Conservation (phyloP, 1,140 invertebrate species). For the Eueides isabella region DNA sequence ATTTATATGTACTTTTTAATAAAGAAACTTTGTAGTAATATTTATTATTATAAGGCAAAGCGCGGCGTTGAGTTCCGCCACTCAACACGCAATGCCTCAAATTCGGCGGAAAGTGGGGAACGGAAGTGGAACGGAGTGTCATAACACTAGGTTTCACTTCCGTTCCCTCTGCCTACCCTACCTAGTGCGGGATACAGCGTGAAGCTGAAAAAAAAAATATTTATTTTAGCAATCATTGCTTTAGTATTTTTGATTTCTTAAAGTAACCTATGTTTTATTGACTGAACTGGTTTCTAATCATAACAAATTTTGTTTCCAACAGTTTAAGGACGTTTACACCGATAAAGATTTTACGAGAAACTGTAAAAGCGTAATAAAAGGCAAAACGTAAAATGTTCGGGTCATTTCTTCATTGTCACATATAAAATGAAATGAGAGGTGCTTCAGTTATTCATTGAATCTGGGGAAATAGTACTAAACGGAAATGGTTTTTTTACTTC, state of each 20-base stretch:
- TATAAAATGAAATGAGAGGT: constrained; percentile 33
- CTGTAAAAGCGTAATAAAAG: constrained; percentile 47
- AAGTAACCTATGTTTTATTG: neutral
- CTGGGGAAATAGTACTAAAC: neutral
- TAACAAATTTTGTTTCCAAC: constrained; percentile 32
- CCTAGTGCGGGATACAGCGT: too few species aligned
- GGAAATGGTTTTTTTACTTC: neutral
- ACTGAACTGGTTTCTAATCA: constrained; percentile 28
- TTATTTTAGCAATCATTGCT: neutral
- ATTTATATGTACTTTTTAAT: too few species aligned
- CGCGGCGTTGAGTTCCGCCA: too few species aligned
- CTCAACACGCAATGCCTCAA: too few species aligned
- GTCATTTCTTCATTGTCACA: constrained; percentile 38
- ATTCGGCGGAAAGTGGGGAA: too few species aligned
- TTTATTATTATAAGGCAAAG: too few species aligned
- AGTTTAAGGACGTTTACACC: constrained; percentile 39
- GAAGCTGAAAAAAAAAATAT: neutral
- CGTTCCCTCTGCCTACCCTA: too few species aligned
- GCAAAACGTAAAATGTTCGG: constrained; percentile 36
- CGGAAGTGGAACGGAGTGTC: too few species aligned
- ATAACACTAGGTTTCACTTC: too few species aligned
- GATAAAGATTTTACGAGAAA: constrained; percentile 45
- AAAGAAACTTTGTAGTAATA: too few species aligned
- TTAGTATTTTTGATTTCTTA: neutral
- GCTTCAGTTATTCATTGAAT: constrained; percentile 9